Conservation (phyloP, 1,140 invertebrate species). For the Drosophila dunni region DNA sequence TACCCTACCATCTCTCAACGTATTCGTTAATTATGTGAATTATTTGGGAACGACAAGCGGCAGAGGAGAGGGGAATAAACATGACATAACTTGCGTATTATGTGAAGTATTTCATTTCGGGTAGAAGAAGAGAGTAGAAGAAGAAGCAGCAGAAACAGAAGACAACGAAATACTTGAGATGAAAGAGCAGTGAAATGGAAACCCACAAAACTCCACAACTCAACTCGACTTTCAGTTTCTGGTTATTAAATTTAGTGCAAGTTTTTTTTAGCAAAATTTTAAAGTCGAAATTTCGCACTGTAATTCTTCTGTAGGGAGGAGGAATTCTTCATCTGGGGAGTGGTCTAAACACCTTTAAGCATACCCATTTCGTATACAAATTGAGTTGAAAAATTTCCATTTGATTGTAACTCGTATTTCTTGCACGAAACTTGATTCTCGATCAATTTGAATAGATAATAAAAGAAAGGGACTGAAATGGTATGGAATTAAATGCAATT, state of each 20-base stretch:
- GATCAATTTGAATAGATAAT: neutral
- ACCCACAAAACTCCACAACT: neutral
- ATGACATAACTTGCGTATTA: conserved; percentile 11
- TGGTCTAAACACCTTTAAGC: neutral
- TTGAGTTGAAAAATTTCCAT: neutral
- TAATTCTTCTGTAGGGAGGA: no score
- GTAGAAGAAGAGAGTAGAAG: no score
- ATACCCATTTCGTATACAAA: neutral
- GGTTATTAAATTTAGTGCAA: neutral
- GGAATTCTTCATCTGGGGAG: no score
- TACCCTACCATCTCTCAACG: neutral
- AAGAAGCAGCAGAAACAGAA: no score
- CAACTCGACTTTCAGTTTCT: neutral
- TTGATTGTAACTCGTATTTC: neutral
- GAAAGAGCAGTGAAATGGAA: conserved; percentile 10
- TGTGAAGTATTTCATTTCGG: neutral
- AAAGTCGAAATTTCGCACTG: no score
- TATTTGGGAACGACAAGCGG: conserved; percentile 1
- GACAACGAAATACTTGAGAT: conserved; percentile 3
- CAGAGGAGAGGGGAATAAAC: neutral
- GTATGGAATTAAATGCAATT: neutral
- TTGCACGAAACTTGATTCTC: neutral
- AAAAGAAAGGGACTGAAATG: neutral
- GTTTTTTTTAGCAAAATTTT: no score
- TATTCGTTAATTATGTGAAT: conserved; percentile 18